Base-by-base conservation (phyloP, 2,888 invertebrate genomes). In the Diaphora mendica region DNA sequence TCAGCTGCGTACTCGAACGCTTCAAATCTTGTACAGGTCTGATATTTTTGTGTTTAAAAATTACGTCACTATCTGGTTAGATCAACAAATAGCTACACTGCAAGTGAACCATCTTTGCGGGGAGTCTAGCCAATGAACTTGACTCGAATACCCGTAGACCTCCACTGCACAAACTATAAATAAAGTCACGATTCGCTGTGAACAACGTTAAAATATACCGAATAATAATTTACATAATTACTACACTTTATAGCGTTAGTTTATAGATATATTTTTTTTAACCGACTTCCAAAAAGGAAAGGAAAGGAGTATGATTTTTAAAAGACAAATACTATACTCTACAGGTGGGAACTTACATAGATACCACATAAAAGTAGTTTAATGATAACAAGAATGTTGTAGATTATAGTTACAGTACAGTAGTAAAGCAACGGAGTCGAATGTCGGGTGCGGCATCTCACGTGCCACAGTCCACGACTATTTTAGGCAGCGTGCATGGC, bases 41-140 rank as follows among this genome's bases (percentile, higher is more conserved):
- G n/a, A 39, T 51, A 44, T 62, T 62, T 51, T 30, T 7, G 7
- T 59, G 26, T 30, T 62, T 30, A 62, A n/a, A 68, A 64, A 55
- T 71, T 44, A 33, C 64, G 69, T 72, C 69, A 71, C 44, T 71
- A 17, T 71, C 66, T 62, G 30, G 42, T 59, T 48, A 48, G 23
- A 71, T 59, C 72, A 71, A 76, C 68, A 76, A 65, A 64, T 33
- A 68, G 30, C 68, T 35, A 33, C 44, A 11, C 64, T 68, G 23
- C 33, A 48, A 55, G 65, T 77, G 74, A 74, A 70, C 68, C 74
- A 86, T 88, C 91, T 89, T 90, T 91, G 92, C 91, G 90, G 93
- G 93, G 92, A 91, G 88, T 88, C 90, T 92, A 91, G 90, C 88
- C 90, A 90, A 91, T 93, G 93, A 94, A 94, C 93, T 93, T 93